Percentiles rank a stretch among this genome's conserved stretches.
Evolutionary conservation across 1,140 invertebrate genomes (phyloP).

Genomic region (Sitobion miscanthi): DNA sequence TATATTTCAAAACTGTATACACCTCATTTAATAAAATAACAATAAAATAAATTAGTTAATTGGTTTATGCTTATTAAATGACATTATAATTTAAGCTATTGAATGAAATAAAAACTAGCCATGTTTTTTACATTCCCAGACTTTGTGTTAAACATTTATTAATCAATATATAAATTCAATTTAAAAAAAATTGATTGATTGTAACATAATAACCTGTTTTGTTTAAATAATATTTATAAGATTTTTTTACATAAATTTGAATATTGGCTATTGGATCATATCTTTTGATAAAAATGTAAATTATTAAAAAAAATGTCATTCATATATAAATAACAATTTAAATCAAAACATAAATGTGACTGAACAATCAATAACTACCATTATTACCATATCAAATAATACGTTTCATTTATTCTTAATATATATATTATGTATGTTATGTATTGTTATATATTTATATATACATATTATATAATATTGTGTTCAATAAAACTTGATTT

Average conservation of each 20-base stretch:
- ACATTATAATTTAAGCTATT: too few relatives aligned
- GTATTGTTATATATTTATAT: too few relatives aligned
- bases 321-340: neutral
- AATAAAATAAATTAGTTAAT: neutral
- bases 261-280: neutral
- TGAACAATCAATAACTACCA: neutral
- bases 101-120: too few relatives aligned
- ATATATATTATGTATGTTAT: neutral
- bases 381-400: neutral
- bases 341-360: neutral
- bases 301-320: neutral
- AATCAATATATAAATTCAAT: neutral
- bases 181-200: neutral
- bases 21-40: neutral
- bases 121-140: too few relatives aligned
- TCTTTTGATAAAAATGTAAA: neutral
- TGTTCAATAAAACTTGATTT: neutral
- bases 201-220: neutral
- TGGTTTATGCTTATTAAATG: neutral
- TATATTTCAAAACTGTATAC: neutral
- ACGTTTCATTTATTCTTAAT: neutral
- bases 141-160: too few relatives aligned
- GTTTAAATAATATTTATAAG: neutral
- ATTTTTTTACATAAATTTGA: neutral
- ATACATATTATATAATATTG: too few relatives aligned